A percentile compares a stretch with the other conserved stretches of the same genome.
Conservation (phyloP, 1,140 invertebrate species). For the Camponotus floridanus region DNA sequence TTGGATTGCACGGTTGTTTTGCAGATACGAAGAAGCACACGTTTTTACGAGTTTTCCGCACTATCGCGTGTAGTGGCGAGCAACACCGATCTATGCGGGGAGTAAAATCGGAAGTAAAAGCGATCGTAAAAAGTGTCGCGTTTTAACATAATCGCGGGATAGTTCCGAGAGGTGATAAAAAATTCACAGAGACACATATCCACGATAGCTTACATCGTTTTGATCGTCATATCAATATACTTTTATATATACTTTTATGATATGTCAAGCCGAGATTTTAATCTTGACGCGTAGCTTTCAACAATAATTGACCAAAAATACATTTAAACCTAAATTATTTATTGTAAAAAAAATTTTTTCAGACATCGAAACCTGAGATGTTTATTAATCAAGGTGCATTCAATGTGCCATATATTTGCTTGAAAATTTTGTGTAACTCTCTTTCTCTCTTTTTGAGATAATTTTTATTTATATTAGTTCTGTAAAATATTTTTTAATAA, state of each 20-base stretch:
- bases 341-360: not conserved
- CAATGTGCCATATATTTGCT: not conserved
- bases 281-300: not conserved
- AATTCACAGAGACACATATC: not conserved
- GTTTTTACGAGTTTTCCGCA: constrained; percentile 40
- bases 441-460: no score
- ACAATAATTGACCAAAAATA: not conserved
- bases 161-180: constrained; percentile 32
- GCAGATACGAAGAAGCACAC: not conserved
- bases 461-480: no score
- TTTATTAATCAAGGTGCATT: not conserved
- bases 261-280: not conserved
- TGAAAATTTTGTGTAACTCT: not conserved
- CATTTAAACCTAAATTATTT: not conserved
- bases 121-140: constrained; percentile 41
- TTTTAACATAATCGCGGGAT: constrained; percentile 48
- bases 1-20: constrained; percentile 44
- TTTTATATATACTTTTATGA: constrained; percentile 27
- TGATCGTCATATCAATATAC: constrained; percentile 2
- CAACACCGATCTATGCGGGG: constrained; percentile 17
- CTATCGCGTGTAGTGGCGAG: not conserved
- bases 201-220: not conserved
- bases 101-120: constrained; percentile 39
- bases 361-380: not conserved
- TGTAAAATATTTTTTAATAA: not conserved